Conservation (phyloP, 2,888 invertebrate species). For the Listrodromus nycthemerus region DNA sequence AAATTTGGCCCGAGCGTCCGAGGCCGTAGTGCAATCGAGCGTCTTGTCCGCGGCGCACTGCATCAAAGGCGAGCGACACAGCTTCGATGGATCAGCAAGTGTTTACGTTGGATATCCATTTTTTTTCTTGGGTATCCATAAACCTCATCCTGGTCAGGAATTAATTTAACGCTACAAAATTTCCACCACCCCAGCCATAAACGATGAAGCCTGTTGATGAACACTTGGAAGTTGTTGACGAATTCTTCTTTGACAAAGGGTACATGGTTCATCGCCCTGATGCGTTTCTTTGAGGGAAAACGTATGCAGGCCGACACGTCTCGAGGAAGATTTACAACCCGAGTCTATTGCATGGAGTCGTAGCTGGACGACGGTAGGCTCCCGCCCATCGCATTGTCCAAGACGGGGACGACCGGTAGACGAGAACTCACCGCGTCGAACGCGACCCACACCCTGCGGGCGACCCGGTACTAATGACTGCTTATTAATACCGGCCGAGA, state of each 20-base stretch:
- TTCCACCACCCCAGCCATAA: background rate
- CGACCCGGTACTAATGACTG: constrained; percentile 69
- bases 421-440: constrained; percentile 30
- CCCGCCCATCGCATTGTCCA: constrained; percentile 65
- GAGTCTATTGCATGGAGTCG: constrained; percentile 17
- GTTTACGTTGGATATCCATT: background rate
- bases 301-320: constrained; percentile 15
- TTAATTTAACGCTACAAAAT: background rate
- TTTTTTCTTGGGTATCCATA: background rate
- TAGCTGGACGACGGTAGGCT: constrained; percentile 55
- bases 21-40: constrained; percentile 17
- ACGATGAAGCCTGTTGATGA: background rate
- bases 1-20: constrained; percentile 57
- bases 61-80: constrained; percentile 2
- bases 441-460: constrained; percentile 17
- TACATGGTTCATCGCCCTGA: background rate
- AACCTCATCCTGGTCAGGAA: background rate
- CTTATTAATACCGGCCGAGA: constrained; percentile 75
- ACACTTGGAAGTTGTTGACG: constrained; percentile 29
- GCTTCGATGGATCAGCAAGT: background rate
- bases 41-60: background rate
- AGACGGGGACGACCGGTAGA: constrained; percentile 29
- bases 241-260: constrained; percentile 16
- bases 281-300: constrained; percentile 10
- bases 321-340: constrained; percentile 29